These are phyloP conservation scores for Pomacea canaliculata DNA, from an alignment of 2,888 invertebrate species.

Conservation along the genomic window DNA sequence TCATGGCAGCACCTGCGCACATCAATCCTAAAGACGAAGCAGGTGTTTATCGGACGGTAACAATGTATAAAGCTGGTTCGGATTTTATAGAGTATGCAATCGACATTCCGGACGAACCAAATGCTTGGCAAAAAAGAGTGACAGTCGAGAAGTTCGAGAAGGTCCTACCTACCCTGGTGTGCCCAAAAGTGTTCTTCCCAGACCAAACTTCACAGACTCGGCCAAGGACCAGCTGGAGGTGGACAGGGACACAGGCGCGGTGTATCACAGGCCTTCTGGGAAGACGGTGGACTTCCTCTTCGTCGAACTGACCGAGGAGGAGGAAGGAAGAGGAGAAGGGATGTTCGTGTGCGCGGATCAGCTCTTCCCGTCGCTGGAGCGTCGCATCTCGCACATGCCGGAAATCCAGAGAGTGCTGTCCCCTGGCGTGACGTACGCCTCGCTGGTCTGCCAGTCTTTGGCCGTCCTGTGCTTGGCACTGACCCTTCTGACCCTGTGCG, in stretches of 20 bases:
- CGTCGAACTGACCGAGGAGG: background rate
- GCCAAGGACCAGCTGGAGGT: slow-evolving; percentile 2
- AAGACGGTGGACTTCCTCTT: background rate
- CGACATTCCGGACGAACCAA: background rate
- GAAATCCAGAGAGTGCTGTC: no score
- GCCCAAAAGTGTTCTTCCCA: background rate
- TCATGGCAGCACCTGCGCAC: background rate
- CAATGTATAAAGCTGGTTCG: background rate
- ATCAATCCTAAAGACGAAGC: background rate
- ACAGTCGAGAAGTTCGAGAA: background rate
- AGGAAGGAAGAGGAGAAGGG: no score
- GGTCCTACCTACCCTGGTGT: background rate
- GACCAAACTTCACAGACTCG: background rate
- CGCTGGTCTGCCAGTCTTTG: no score
- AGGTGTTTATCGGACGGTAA: background rate
- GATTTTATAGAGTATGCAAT: background rate
- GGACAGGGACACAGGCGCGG: slow-evolving; percentile 1
- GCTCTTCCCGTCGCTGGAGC: no score
- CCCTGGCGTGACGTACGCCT: no score
- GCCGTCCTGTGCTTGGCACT: no score
- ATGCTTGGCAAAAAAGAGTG: background rate
- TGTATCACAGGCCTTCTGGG: slow-evolving; percentile 4
- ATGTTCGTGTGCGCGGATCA: no score
- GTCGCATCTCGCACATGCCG: no score
- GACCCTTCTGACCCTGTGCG: no score